Percentiles rank a stretch among this genome's conserved stretches.
Conservation (phyloP, 2,797 vertebrate genomes). For the Intellagama lesueurii region DNA sequence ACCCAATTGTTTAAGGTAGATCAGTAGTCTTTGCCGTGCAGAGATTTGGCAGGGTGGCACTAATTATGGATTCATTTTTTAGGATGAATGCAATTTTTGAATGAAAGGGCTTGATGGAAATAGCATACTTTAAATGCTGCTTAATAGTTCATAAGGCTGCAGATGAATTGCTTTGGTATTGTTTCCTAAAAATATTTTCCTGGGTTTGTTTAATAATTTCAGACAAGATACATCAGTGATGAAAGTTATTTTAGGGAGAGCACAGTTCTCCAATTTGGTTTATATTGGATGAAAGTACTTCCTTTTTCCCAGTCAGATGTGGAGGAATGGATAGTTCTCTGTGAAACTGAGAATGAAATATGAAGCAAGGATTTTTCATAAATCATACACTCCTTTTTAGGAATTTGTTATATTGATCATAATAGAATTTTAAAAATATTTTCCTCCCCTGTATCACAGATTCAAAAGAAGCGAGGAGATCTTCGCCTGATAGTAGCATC, state of each 20-base stretch:
- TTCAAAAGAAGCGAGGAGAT: conserved; percentile 96
- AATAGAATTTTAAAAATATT: neutral
- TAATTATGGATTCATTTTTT: neutral
- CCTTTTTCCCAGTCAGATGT: neutral
- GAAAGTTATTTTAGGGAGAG: neutral
- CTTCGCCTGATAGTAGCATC: conserved; percentile 95
- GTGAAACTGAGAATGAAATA: neutral
- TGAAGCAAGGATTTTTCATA: neutral
- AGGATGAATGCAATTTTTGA: neutral
- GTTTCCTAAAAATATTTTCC: neutral
- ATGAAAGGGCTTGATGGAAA: neutral
- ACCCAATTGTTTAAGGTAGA: neutral
- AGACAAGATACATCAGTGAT: conserved; percentile 7
- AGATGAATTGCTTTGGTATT: neutral
- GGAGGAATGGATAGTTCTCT: neutral
- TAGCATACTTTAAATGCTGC: neutral
- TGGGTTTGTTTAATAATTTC: conserved; percentile 10
- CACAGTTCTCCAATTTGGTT: neutral
- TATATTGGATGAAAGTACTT: neutral
- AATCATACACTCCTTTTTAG: neutral
- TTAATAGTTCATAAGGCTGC: neutral
- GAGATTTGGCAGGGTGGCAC: neutral
- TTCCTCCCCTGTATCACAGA: conserved; percentile 71
- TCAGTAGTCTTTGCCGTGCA: neutral
- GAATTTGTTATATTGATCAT: neutral